These are phyloP conservation scores for Hypocryptadius cinnamomeus DNA, from an alignment of 2,113 vertebrate species.

Conservation along the genomic window DNA sequence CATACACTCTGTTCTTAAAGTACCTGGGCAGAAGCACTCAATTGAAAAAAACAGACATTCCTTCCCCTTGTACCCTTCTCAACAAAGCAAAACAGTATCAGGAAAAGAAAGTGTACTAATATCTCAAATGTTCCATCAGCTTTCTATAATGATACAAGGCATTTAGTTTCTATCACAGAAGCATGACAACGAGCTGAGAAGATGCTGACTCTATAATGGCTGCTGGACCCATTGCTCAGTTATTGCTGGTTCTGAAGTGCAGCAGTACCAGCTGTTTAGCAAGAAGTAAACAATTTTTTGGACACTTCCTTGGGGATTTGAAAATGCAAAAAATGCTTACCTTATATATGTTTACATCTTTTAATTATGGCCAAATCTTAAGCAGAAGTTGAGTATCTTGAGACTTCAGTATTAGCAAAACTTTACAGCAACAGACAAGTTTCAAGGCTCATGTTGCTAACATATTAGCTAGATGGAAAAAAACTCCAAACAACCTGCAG, in stretches of 20 bases:
- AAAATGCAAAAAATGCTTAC: not conserved
- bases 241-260: not conserved
- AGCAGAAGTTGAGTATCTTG: not conserved
- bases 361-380: not conserved
- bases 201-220: not conserved
- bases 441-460: not conserved
- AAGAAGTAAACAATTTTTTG: not conserved
- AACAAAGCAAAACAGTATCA: not conserved
- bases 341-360: not conserved
- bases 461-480: not conserved
- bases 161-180: not conserved
- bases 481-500: not conserved
- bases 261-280: not conserved
- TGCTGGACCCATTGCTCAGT: not conserved
- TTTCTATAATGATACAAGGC: not conserved
- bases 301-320: not conserved
- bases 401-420: not conserved
- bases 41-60: not conserved
- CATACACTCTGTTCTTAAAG: rapidly evolving
- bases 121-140: not conserved
- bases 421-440: not conserved
- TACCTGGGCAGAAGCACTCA: not conserved
- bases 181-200: not conserved
- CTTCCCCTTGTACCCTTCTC: not conserved
- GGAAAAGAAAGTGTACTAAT: not conserved